phyloP scores from a whole-genome alignment of 2,888 invertebrate species.

The Hydropsyche betteni region DNA sequence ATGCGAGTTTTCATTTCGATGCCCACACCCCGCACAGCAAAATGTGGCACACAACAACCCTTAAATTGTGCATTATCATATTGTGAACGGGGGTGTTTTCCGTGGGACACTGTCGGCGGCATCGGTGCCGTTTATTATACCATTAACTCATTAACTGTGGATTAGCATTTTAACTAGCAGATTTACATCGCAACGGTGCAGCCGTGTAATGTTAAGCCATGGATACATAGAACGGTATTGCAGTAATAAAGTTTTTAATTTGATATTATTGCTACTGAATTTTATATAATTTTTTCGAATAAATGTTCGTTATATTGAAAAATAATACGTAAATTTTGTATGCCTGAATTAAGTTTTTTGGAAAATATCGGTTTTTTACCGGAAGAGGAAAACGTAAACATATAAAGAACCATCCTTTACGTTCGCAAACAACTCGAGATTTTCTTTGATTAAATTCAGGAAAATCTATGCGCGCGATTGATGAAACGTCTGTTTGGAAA shows the following conservation, averaged over 20 bases:
- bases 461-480: constrained; percentile 29
- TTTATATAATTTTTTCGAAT: no score
- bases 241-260: no score
- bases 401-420: constrained; percentile 13
- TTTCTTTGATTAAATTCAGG: constrained; percentile 31
- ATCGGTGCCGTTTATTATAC: constrained; percentile 48
- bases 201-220: constrained; percentile 17
- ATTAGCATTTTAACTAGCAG: constrained; percentile 51
- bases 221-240: background rate
- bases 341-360: no score
- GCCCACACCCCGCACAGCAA: background rate
- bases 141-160: constrained; percentile 50
- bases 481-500: constrained; percentile 18
- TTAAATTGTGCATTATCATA: background rate
- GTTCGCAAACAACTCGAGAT: constrained; percentile 25
- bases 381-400: constrained; percentile 1
- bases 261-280: no score
- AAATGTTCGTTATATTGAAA: no score
- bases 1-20: constrained; percentile 17
- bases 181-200: constrained; percentile 46
- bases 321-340: no score
- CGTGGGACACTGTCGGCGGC: constrained; percentile 35
- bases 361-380: no score
- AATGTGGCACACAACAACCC: background rate
- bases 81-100: background rate